These are phyloP conservation scores for Porites lobata DNA, from an alignment of 92 coral and sea anemone genomes.

Conservation along the genomic window DNA sequence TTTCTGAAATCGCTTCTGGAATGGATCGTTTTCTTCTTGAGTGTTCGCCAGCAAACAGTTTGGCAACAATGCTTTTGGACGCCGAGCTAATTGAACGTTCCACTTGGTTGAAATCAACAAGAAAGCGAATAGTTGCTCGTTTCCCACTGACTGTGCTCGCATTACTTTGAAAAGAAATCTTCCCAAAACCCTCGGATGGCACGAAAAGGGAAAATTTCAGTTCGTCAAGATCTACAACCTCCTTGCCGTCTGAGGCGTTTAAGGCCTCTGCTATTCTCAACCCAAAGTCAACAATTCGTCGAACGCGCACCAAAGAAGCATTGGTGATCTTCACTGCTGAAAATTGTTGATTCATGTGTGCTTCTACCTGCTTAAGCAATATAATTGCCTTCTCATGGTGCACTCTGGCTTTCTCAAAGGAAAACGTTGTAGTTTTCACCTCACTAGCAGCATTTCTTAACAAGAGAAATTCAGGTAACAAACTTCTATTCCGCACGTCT, in stretches of 20 bases:
- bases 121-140: constrained; percentile 3
- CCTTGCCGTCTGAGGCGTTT: constrained; percentile 2
- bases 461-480: not conserved
- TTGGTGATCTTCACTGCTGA: constrained; percentile 21
- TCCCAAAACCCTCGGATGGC: not conserved
- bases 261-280: constrained; percentile 19
- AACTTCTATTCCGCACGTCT: constrained; percentile 22
- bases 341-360: constrained; percentile 2
- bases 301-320: constrained; percentile 26
- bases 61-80: constrained; percentile 4
- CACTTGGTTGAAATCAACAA: constrained; percentile 29
- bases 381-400: constrained; percentile 6
- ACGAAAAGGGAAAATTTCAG: not conserved
- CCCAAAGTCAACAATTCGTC: constrained; percentile 24
- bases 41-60: constrained; percentile 2
- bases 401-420: constrained; percentile 22
- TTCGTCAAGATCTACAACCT: constrained; percentile 11
- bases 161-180: not conserved
- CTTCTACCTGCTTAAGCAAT: not conserved
- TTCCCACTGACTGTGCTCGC: constrained; percentile 3
- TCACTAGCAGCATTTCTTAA: not conserved
- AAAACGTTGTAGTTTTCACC: constrained; percentile 7
- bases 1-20: not conserved
- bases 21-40: not conserved
- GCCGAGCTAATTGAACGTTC: constrained; percentile 19